Conservation (phyloP, 2,888 invertebrate species). For the Blastobasis adustella region DNA sequence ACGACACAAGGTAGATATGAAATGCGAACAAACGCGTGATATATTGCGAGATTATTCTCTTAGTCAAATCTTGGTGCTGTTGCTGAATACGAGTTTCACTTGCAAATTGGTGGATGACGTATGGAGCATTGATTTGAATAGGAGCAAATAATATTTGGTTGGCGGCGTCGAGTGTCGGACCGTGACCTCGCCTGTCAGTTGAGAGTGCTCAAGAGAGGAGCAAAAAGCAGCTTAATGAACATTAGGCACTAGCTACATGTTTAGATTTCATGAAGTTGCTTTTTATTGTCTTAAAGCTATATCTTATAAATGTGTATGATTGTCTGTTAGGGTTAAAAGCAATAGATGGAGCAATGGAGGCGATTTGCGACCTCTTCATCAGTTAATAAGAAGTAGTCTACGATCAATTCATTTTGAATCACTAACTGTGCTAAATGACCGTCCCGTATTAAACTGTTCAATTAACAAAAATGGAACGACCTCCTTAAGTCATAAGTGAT, state of each 20-base stretch:
- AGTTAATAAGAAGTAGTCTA: no score
- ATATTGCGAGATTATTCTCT: constrained; percentile 17
- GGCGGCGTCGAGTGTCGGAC: constrained; percentile 19
- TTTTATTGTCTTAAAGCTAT: no score
- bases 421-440: no score
- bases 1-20: constrained; percentile 10
- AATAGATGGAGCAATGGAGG: no score
- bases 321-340: no score
- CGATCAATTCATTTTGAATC: no score
- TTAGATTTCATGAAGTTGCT: no score
- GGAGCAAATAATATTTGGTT: constrained; percentile 18
- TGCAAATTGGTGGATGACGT: background rate
- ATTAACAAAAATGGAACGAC: no score
- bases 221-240: constrained; percentile 29
- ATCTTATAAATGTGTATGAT: no score
- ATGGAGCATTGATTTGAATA: constrained; percentile 10
- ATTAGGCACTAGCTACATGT: constrained; percentile 13
- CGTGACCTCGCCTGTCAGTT: constrained; percentile 31
- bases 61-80: constrained; percentile 14
- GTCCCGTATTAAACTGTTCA: no score
- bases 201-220: constrained; percentile 18
- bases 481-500: no score
- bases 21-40: constrained; percentile 24
- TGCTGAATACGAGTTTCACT: background rate
- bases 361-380: no score